A percentile compares a stretch with the other conserved stretches of the same genome.
Evolutionary conservation across 2,888 invertebrate species (phyloP).

Genomic region (Pherbina coryleti): DNA sequence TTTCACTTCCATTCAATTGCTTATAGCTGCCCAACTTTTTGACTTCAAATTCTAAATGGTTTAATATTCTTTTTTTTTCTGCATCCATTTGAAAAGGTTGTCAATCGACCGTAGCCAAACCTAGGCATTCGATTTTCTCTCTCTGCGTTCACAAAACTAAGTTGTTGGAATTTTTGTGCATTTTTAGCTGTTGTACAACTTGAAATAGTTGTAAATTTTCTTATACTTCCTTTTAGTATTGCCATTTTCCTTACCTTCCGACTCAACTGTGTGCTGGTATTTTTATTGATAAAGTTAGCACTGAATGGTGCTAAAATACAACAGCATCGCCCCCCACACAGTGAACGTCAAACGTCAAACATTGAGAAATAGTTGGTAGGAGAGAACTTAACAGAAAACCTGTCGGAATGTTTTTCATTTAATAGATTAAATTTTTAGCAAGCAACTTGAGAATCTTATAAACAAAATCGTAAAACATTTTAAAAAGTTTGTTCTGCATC

Average conservation of each 20-base stretch:
- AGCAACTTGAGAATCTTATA: too few species aligned
- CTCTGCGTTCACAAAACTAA: too few species aligned
- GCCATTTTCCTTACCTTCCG: neutral
- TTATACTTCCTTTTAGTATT: neutral
- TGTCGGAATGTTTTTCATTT: too few species aligned
- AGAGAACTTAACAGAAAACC: too few species aligned
- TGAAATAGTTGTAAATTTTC: neutral
- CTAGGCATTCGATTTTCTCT: too few species aligned
- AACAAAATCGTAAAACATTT: too few species aligned
- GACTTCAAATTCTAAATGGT: too few species aligned
- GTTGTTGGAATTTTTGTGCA: neutral
- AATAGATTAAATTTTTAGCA: too few species aligned
- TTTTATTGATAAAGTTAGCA: slow-evolving; percentile 24
- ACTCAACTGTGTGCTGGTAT: slow-evolving; percentile 11
- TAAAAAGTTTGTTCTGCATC: too few species aligned
- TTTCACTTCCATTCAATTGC: slow-evolving; percentile 23
- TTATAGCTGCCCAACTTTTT: neutral
- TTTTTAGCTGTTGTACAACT: neutral
- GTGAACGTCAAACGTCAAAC: neutral
- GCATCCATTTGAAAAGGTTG: too few species aligned
- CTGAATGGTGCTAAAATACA: neutral
- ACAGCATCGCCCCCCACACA: neutral
- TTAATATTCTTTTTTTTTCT: too few species aligned
- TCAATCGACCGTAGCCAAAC: too few species aligned
- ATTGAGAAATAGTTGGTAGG: neutral